These are phyloP conservation scores for Porphyrio hochstetteri DNA, from an alignment of 2,113 vertebrate species.

Conservation along the genomic window DNA sequence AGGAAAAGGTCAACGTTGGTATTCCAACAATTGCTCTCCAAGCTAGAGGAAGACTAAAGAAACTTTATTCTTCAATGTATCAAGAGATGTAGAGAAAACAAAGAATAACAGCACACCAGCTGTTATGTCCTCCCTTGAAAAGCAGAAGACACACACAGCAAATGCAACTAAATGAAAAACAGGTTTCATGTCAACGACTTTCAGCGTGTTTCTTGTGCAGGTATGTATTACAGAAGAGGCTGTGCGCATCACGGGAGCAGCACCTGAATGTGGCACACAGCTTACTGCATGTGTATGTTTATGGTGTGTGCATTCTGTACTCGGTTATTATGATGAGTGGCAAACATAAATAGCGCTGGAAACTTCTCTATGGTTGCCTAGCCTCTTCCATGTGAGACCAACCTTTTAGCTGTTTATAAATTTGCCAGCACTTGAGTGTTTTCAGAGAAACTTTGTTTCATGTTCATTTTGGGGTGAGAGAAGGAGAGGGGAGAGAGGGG, in stretches of 20 bases:
- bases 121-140: not conserved
- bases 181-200: not conserved
- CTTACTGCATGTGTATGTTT: not conserved
- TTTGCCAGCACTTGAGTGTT: not conserved
- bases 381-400: not conserved
- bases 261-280: fast-evolving
- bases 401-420: not conserved
- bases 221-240: not conserved
- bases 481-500: not conserved
- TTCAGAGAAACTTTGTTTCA: not conserved
- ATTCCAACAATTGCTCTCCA: not conserved
- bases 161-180: not conserved
- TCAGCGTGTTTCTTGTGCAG: not conserved
- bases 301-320: not conserved
- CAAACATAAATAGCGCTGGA: not conserved
- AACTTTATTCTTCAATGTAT: not conserved
- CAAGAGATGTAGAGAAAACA: not conserved
- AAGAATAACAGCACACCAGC: not conserved
- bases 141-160: not conserved
- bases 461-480: not conserved
- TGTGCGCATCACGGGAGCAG: not conserved
- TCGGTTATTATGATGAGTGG: not conserved
- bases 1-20: not conserved
- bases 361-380: not conserved
- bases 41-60: not conserved